Base-by-base conservation (phyloP, 2,888 invertebrate species). In the Erpobdella octoculata region DNA sequence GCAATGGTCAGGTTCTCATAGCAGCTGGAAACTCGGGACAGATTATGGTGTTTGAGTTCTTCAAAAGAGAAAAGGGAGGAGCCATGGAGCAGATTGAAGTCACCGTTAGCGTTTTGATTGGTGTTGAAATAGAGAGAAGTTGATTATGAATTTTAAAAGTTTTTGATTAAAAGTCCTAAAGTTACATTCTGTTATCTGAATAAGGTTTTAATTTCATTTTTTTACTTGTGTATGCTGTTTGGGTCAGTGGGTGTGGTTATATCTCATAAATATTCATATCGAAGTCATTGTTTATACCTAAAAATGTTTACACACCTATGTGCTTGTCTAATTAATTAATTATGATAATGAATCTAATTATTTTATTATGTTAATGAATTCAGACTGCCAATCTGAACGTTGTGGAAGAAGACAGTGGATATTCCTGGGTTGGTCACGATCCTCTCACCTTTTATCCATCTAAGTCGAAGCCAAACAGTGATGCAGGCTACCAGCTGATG, bases 391-490 rank as follows among this genome's bases (percentile, higher is more conserved):
- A 77, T 4, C 65, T 71, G 66, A 76, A 6, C 84, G 89, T 95
- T 74, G 93, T 96, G 35, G 91, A 89, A 74, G 94, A 94, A 80
- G 88, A 92, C 66, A 95, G 95, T 82, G 91, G 91, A 37, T 96
- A 96, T 82, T 90, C 93, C 0, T 97, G 96, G 96, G 96, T 95
- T 83, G 96, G 96, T 0, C 94, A 96, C 83, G 91, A 91, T 79
- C 90, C 91, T 75, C 85, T 97, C 73, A 88, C 88, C 1, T 86
- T 89, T 0, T 86, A 89, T 66, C 79, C 78, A 31, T 83, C 82
- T 1, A 79, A 80, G 31, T 71, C 82, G 36, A 82, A 81, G 75
- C 87, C 88, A 77, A 82, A 85, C 0, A 21, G 62, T n/a, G 33
- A 2, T 62, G 82, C 87, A 28, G 89, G 89, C 28, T 89, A 88